A percentile compares a stretch with the other conserved stretches of the same genome.
Evolutionary conservation across 2,113 vertebrate species (phyloP).

Genomic region (Rissa tridactyla): DNA sequence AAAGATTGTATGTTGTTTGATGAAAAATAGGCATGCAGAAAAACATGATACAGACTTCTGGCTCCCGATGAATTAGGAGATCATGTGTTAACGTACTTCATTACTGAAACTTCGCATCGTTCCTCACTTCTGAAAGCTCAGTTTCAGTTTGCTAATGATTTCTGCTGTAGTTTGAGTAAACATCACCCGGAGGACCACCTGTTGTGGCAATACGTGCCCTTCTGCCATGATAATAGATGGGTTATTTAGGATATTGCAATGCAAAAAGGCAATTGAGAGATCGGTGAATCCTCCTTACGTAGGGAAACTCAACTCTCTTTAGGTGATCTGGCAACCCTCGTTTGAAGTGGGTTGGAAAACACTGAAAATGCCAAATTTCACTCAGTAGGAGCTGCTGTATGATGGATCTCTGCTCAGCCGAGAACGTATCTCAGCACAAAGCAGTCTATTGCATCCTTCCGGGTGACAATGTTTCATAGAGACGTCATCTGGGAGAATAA

Average conservation of each 20-base stretch:
- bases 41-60: constrained; percentile 41
- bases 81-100: constrained; percentile 5
- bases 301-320: neutral
- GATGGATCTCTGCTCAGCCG: neutral
- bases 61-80: constrained; percentile 54
- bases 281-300: neutral
- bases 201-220: neutral
- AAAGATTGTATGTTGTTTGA: constrained; percentile 64
- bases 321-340: neutral
- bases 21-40: constrained; percentile 64
- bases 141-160: constrained; percentile 47
- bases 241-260: neutral
- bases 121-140: constrained; percentile 10
- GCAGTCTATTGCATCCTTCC: neutral
- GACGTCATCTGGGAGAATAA: neutral
- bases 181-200: neutral
- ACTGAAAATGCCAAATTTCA: neutral
- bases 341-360: neutral
- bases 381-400: neutral
- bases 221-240: neutral
- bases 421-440: neutral
- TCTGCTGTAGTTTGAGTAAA: neutral
- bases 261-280: neutral
- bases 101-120: constrained; percentile 32
- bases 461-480: neutral